phyloP scores from a whole-genome alignment of 2,797 vertebrate species.

The Poeciliopsis presidionis region DNA sequence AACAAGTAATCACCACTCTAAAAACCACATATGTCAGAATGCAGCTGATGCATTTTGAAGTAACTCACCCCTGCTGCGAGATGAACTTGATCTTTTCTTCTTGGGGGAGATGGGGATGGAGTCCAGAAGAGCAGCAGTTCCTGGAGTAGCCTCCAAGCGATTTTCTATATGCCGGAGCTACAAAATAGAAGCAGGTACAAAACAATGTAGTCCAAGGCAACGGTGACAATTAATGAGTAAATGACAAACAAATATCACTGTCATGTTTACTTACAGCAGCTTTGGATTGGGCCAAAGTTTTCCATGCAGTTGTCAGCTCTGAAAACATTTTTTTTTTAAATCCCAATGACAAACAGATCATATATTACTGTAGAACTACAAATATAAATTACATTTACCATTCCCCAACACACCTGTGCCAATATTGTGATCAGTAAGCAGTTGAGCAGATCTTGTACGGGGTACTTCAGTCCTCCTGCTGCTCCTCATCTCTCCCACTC shows the following conservation, averaged over 20 bases:
- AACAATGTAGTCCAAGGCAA: background rate
- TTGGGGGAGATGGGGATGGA: constrained; percentile 87
- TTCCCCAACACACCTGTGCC: constrained; percentile 79
- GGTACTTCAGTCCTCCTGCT: constrained; percentile 82
- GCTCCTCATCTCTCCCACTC: constrained; percentile 86
- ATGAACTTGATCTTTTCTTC: constrained; percentile 83
- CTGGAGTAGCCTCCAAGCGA: constrained; percentile 87
- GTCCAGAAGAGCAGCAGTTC: constrained; percentile 84
- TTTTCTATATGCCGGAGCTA: constrained; percentile 95
- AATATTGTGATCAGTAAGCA: constrained; percentile 77
- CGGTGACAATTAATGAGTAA: background rate
- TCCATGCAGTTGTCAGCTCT: constrained; percentile 88
- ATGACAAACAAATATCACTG: constrained; percentile 13
- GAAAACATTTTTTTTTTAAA: constrained; percentile 29
- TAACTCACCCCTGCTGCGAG: constrained; percentile 82
- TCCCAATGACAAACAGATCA: background rate
- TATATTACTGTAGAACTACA: background rate
- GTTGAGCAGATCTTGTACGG: constrained; percentile 75
- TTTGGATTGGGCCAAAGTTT: constrained; percentile 89
- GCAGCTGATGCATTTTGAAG: background rate
- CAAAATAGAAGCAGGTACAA: constrained; percentile 8
- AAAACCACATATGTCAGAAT: background rate
- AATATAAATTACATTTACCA: background rate
- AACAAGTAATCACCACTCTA: background rate
- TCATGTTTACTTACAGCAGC: constrained; percentile 88